Evolutionary conservation across 2,797 vertebrate genomes (phyloP), one percentile per base, ranked within the genome.

Genomic region (Gila robusta): DNA sequence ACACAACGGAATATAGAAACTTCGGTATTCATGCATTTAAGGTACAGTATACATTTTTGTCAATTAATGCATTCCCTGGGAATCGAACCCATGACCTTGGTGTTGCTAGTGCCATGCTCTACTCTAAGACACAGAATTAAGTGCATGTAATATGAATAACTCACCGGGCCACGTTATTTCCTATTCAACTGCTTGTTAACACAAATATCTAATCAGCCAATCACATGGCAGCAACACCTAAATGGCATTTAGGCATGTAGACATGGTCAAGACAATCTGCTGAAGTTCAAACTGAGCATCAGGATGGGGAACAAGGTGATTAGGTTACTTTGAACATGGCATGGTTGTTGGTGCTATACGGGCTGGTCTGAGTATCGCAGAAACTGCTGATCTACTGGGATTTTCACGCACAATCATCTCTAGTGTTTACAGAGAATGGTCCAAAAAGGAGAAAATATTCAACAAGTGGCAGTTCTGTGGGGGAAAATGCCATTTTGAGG

Each of bases 401-500:
- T 44, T 44, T 12, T 44, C 44, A 12, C 11, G 3, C 11, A 44
- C 11, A 44, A 44, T 3, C 44, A 44, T 47, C 44, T 12, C 44
- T 14, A 47, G 11, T 11, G 44, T 47, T 47, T 47, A 4, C 44
- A 5, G 44, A 47, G 12, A 47, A 47, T 47, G 44, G 44, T 47
- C 44, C 44, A 47, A 47, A 47, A 47, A 47, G 14, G 12, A 44
- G 44, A 12, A 47, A 47, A 4, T 47, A 47, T 47, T 47, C 44
- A 47, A 47, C 14, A 11, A 16, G 44, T 16, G 4, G 44, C 44
- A 47, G 44, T 47, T 47, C 44, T 47, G 14, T 47, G 44, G 44
- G 73, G 14, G n/a, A 69, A 87, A 84, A 81, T 84, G 77, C 70
- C 86, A 54, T 84, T 67, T 87, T 73, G 86, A 84, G 67, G 76